phyloP scores from a whole-genome alignment of 1,140 invertebrate genomes.

The Mactra quadrangularis region DNA sequence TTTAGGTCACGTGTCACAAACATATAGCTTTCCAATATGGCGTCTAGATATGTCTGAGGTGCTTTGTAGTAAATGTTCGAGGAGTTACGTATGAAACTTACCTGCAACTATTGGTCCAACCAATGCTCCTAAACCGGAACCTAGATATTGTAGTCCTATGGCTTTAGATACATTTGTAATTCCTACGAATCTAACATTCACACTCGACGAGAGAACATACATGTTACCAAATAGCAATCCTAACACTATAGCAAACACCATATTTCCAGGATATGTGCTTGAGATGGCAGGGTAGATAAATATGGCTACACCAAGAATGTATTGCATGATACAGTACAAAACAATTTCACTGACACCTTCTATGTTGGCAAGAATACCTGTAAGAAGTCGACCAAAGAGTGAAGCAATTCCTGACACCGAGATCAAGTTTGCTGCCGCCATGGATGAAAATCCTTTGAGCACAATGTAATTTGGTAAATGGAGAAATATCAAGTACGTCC shows the following conservation, averaged over 20 bases:
- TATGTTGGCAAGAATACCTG: not conserved
- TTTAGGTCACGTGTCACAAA: too few relatives aligned
- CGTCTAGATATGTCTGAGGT: too few relatives aligned
- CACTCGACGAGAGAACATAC: constrained; percentile 1
- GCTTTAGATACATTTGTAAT: constrained; percentile 10
- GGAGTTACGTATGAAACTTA: constrained; percentile 16
- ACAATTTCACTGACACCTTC: not conserved
- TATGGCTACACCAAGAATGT: not conserved
- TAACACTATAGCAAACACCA: constrained; percentile 15
- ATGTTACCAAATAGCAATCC: constrained; percentile 7
- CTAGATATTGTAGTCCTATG: constrained; percentile 18
- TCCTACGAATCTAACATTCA: constrained; percentile 27
- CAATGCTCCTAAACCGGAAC: constrained; percentile 25
- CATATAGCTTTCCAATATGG: too few relatives aligned
- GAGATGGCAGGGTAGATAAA: constrained; percentile 34
- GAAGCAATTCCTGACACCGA: constrained; percentile 15
- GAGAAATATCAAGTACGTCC: constrained; percentile 31
- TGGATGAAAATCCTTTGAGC: not conserved
- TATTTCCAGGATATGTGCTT: not conserved
- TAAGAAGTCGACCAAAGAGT: constrained; percentile 2
- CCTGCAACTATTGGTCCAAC: constrained; percentile 36
- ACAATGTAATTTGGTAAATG: constrained; percentile 45
- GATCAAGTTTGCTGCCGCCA: not conserved
- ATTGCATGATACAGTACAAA: constrained; percentile 8
- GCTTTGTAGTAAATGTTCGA: too few relatives aligned